Percentiles rank a stretch among this genome's conserved stretches.
phyloP scores from a whole-genome alignment of 2,888 invertebrate species.

The Heliconius erato region DNA sequence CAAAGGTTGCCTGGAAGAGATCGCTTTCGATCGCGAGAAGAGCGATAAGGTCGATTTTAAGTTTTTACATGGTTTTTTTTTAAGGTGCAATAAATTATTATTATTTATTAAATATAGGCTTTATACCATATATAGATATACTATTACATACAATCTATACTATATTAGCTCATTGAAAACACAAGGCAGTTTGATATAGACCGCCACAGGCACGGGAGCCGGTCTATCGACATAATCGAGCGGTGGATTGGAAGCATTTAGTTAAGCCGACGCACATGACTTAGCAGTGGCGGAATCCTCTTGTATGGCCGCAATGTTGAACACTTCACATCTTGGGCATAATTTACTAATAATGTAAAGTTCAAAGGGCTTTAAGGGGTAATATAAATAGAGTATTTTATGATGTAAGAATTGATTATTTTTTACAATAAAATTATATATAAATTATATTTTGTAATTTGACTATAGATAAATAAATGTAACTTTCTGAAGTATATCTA shows the following conservation, averaged over 20 bases:
- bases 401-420: not conserved
- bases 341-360: slow-evolving; percentile 11
- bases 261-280: slow-evolving; percentile 42
- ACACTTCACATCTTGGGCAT: slow-evolving; percentile 28
- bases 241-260: slow-evolving; percentile 47
- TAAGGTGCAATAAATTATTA: no score
- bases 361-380: not conserved
- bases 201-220: slow-evolving; percentile 28
- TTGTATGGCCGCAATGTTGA: slow-evolving; percentile 32
- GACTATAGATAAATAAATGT: no score
- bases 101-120: not conserved
- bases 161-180: slow-evolving; percentile 1
- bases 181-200: slow-evolving; percentile 8
- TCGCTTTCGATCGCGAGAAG: no score
- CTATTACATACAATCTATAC: not conserved
- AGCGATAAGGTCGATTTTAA: no score
- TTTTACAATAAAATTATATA: not conserved
- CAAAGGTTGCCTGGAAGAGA: no score
- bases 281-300: slow-evolving; percentile 39
- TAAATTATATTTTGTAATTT: not conserved
- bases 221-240: slow-evolving; percentile 42
- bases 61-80: no score
- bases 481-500: no score
- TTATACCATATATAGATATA: not conserved
- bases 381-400: not conserved